Evolutionary conservation across 2,797 vertebrate species (phyloP).

Genomic region (Sandelia bainsii): DNA sequence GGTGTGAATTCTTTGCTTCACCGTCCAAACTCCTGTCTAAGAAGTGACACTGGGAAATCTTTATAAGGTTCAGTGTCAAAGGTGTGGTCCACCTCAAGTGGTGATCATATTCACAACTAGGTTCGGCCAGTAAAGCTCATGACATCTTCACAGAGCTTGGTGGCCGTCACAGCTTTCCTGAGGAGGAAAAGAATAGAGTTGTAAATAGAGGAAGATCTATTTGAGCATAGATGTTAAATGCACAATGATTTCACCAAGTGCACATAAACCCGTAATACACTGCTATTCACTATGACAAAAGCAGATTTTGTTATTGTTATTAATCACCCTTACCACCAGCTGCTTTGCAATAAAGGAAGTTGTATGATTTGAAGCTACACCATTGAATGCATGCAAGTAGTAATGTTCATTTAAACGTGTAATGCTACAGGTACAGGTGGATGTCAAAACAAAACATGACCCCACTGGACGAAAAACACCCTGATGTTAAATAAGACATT

Average conservation of each 20-base stretch:
- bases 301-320: not conserved
- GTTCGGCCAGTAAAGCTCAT: conserved; percentile 31
- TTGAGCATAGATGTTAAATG: no score
- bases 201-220: not conserved
- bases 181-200: conserved; percentile 23
- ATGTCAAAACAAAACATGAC: no score
- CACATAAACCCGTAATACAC: not conserved
- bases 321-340: not conserved
- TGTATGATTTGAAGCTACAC: not conserved
- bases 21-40: conserved; percentile 38
- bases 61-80: conserved; percentile 44
- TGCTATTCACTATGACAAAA: not conserved
- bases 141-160: conserved; percentile 66
- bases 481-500: no score
- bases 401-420: not conserved
- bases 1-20: conserved; percentile 30
- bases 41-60: conserved; percentile 36
- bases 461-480: no score
- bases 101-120: conserved; percentile 46
- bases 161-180: conserved; percentile 85
- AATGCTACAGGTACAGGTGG: no score
- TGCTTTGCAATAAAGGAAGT: not conserved
- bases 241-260: not conserved
- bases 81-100: conserved; percentile 44
- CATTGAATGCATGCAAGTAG: not conserved